A percentile compares a stretch with the other conserved stretches of the same genome.
Evolutionary conservation across 2,797 vertebrate species (phyloP).

Genomic region (Rhinoraja longicauda): DNA sequence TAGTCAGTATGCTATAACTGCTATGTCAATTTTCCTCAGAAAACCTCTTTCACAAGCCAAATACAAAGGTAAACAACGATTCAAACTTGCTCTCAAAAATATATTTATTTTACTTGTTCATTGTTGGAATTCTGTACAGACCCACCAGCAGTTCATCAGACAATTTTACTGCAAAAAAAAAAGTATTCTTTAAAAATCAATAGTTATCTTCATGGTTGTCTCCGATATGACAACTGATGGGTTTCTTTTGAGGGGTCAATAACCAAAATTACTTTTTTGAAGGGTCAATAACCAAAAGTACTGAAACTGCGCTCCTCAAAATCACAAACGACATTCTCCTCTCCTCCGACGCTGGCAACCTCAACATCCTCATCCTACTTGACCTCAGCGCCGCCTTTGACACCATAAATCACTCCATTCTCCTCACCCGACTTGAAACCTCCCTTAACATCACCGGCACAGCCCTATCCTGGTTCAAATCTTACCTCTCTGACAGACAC

Average conservation of each 20-base stretch:
- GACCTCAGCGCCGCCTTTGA: no score
- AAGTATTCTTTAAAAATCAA: constrained; percentile 36
- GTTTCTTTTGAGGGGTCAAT: constrained; percentile 31
- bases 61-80: constrained; percentile 38
- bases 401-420: no score
- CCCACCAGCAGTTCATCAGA: constrained; percentile 26
- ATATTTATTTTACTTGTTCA: constrained; percentile 22
- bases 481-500: no score
- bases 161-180: constrained; percentile 30
- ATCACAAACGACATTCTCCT: no score
- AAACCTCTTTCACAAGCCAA: constrained; percentile 43
- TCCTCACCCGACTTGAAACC: no score
- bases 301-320: no score
- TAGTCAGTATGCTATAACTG: constrained; percentile 44
- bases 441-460: no score
- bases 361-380: no score
- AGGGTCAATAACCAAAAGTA: constrained; percentile 31
- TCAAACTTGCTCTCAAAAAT: constrained; percentile 31
- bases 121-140: constrained; percentile 3
- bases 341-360: no score
- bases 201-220: constrained; percentile 35
- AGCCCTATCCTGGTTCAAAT: no score
- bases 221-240: constrained; percentile 35
- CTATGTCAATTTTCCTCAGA: constrained; percentile 43
- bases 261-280: constrained; percentile 37